phyloP scores from a whole-genome alignment of 2,113 vertebrate species.

The Myotis lucifugus region DNA sequence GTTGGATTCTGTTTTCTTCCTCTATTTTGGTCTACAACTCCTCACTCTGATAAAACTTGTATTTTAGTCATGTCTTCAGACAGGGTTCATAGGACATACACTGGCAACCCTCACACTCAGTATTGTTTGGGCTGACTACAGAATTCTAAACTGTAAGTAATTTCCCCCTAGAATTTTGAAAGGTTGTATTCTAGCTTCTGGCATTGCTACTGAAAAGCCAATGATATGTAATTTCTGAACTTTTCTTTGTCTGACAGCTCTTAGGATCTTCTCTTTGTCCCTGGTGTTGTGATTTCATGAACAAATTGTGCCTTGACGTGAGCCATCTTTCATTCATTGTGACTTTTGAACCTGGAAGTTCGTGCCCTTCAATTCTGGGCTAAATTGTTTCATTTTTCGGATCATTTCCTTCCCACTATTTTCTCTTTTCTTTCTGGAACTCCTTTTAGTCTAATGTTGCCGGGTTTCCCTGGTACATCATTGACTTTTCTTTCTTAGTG shows the following conservation, averaged over 20 bases:
- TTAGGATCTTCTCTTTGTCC: background rate
- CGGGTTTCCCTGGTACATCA: background rate
- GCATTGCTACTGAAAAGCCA: background rate
- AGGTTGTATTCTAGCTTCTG: background rate
- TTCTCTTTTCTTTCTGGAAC: constrained; percentile 32
- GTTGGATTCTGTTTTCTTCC: background rate
- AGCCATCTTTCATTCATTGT: background rate
- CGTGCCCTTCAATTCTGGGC: background rate
- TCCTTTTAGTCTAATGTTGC: background rate
- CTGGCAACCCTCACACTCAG: background rate
- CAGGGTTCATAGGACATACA: background rate
- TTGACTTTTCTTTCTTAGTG: background rate
- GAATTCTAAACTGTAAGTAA: background rate
- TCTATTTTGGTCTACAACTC: background rate
- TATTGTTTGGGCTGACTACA: background rate
- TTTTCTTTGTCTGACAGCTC: background rate
- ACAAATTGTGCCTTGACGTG: background rate
- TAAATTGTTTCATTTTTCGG: background rate
- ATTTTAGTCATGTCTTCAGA: background rate
- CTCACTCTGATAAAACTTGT: background rate
- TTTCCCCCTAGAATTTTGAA: background rate
- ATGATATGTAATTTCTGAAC: background rate
- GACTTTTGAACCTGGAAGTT: background rate
- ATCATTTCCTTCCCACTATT: background rate
- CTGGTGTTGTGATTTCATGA: background rate